phyloP scores from a whole-genome alignment of 1,140 invertebrate genomes.

The Trachelipus rathkii region DNA sequence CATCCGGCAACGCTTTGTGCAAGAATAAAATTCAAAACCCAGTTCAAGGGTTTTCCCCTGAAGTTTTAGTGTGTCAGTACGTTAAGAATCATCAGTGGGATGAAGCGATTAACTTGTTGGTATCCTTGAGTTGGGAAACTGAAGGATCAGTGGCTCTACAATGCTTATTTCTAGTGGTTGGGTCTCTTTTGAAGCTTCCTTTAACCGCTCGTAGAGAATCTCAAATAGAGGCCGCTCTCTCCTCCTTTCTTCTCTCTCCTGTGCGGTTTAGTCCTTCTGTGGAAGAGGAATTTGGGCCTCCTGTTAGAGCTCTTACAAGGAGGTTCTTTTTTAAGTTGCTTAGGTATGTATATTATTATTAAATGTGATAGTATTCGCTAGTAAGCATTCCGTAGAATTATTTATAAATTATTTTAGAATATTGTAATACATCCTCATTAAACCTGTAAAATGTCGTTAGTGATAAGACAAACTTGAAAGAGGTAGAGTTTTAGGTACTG shows the following conservation, averaged over 20 bases:
- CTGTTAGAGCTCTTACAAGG: slow-evolving; percentile 67
- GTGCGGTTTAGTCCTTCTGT: slow-evolving; percentile 46
- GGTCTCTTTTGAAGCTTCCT: slow-evolving; percentile 63
- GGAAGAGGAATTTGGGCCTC: no score
- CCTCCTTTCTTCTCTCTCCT: slow-evolving; percentile 39
- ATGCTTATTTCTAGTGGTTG: no score
- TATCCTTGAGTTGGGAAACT: no score
- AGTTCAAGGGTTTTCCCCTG: slow-evolving; percentile 49
- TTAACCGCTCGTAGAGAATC: slow-evolving; percentile 62
- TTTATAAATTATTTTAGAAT: no score
- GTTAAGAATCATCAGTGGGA: slow-evolving; percentile 61
- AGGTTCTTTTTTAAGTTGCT: slow-evolving; percentile 74
- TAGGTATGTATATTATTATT: slow-evolving; percentile 57
- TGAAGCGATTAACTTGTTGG: slow-evolving; percentile 65
- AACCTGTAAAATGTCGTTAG: no score
- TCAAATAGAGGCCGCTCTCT: slow-evolving; percentile 41
- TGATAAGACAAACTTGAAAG: no score
- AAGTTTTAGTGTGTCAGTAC: slow-evolving; percentile 63
- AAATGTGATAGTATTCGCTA: no score
- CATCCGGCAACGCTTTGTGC: no score
- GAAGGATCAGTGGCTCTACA: no score
- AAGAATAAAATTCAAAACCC: slow-evolving; percentile 25
- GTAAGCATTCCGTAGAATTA: no score
- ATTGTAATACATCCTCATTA: no score
- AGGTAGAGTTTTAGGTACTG: no score